Conservation (phyloP, 2,113 vertebrate species). For the Todiramphus saurophagus region DNA sequence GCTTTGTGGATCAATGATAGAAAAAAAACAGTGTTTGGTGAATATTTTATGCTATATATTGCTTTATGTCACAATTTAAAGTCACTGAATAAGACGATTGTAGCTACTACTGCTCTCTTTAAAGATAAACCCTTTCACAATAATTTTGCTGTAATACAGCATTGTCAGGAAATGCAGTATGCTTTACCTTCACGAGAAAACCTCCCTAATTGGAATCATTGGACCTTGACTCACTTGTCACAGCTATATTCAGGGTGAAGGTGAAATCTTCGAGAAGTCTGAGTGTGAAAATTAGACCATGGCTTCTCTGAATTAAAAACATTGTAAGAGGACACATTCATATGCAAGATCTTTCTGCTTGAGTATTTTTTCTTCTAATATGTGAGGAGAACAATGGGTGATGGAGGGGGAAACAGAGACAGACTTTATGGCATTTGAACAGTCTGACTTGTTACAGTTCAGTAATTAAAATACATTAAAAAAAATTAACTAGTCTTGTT, state of each 20-base stretch:
- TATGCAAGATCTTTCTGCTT: not conserved
- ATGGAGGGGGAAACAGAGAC: fast-evolving
- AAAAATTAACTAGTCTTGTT: not conserved
- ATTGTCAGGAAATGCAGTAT: conserved; percentile 72
- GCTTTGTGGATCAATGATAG: not conserved
- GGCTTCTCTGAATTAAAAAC: conserved; percentile 30
- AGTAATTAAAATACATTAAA: not conserved
- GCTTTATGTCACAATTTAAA: conserved; percentile 52
- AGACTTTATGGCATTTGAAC: not conserved
- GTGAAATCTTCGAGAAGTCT: conserved; percentile 63
- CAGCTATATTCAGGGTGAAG: conserved; percentile 59
- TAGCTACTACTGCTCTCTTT: conserved; percentile 60
- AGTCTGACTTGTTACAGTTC: not conserved
- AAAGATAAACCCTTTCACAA: conserved; percentile 55
- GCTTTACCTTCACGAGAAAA: conserved; percentile 65
- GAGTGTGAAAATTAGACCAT: conserved; percentile 57
- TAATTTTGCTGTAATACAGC: conserved; percentile 56
- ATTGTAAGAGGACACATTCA: not conserved
- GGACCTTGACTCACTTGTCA: conserved; percentile 74
- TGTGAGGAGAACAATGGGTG: not conserved
- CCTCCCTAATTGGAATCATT: conserved; percentile 76
- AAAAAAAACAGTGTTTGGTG: conserved; percentile 29
- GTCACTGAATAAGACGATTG: conserved; percentile 48
- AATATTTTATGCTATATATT: conserved; percentile 31
- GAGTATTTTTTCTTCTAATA: not conserved